Evolutionary conservation across 2,113 vertebrate species (phyloP), one percentile per base, ranked within the genome.

Genomic region (Prionailurus bengalensis): DNA sequence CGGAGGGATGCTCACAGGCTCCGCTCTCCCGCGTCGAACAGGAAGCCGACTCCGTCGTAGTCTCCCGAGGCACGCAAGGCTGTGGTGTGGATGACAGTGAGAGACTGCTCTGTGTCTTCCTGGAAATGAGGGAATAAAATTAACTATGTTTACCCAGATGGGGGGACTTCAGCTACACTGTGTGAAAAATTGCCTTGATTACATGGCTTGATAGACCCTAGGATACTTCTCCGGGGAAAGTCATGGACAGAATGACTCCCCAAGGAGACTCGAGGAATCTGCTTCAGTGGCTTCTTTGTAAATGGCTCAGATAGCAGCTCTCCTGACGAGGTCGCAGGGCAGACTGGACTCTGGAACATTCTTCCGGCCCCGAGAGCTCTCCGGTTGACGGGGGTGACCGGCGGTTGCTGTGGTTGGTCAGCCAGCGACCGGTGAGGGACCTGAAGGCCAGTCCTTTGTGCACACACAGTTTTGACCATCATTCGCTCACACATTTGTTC

Each of bases 61-160:
- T 19, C 76, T 48, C 79, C 12, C 13, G 2, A 19, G 4, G 8
- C 11, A 0, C 0, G 4, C 27, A 12, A 27, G 74, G 48, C 65
- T 25, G 19, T 3, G 12, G 25, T 0, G 4, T 17, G 25, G 71
- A 23, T 0, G 15, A 2, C 36, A 1, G 23, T 3, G n/a, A 55
- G 74, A 4, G 2, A 5, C 61, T 7, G 45, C n/a, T 39, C 36
- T 36, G 19, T 6, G 11, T 61, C 39, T 78, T 48, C 45, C 16
- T 45, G 31, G 29, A 92, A 31, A 31, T 19, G 21, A 6, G 39
- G 68, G 15, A 42, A 48, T 3, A 39, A 12, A 74, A 17, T 7
- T 36, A 39, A 36, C 11, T 7, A 0, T 33, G 25, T 2, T 27
- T 29, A 36, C 45, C 53, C 15, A 36, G 7, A 19, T 5, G 61